These are phyloP conservation scores for Perca fluviatilis DNA, from an alignment of 2,113 vertebrate species.

Conservation along the genomic window DNA sequence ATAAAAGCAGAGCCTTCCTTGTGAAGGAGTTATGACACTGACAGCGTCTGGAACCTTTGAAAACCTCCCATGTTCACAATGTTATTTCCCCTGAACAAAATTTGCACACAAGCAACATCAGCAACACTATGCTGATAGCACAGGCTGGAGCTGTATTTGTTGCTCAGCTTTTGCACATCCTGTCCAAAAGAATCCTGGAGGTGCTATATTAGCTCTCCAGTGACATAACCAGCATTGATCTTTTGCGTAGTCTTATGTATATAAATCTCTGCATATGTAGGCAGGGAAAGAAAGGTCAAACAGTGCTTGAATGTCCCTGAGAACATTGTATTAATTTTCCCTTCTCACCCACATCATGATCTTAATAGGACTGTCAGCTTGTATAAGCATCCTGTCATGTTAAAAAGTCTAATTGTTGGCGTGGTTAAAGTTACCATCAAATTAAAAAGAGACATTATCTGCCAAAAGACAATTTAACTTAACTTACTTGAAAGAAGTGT, in stretches of 20 bases:
- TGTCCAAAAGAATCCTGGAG: conserved; percentile 42
- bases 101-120: conserved; percentile 31
- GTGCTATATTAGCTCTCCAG: conserved; percentile 21
- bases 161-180: conserved; percentile 31
- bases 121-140: conserved; percentile 1
- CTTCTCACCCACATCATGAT: background rate
- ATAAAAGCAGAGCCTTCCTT: background rate
- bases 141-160: conserved; percentile 12
- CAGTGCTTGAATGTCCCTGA: background rate
- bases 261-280: background rate
- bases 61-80: conserved; percentile 18
- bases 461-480: conserved; percentile 46
- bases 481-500: conserved; percentile 35
- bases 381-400: conserved; percentile 18
- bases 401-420: conserved; percentile 39
- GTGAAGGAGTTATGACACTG: conserved; percentile 30
- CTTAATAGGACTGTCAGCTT: conserved; percentile 8
- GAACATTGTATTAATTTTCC: background rate
- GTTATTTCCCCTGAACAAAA: conserved; percentile 19
- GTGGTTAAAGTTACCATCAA: conserved; percentile 37
- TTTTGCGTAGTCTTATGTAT: conserved; percentile 22
- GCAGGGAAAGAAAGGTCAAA: conserved; percentile 18
- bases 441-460: conserved; percentile 38
- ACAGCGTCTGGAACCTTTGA: conserved; percentile 21
- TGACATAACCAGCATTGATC: conserved; percentile 28